phyloP scores from a whole-genome alignment of 2,797 vertebrate species.

The Masticophis lateralis region DNA sequence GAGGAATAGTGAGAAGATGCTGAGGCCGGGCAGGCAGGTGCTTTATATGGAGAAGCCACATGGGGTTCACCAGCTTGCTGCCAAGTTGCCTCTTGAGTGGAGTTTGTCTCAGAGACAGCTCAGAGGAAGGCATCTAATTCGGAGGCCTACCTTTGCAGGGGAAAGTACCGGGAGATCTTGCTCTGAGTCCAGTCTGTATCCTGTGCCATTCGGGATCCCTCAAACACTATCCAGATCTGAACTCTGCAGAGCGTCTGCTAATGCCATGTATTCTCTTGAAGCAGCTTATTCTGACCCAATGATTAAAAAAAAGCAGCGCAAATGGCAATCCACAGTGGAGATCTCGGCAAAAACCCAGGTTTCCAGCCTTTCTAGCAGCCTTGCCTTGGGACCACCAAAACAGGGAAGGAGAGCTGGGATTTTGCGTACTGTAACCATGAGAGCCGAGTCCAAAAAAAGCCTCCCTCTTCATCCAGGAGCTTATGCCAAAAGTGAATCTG shows the following conservation, averaged over 20 bases:
- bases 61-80: conserved; percentile 25
- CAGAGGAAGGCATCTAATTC: conserved; percentile 48
- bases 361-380: conserved; percentile 49
- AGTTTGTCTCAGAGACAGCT: conserved; percentile 57
- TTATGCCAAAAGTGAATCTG: conserved; percentile 74
- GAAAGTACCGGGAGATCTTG: conserved; percentile 75
- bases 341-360: conserved; percentile 67
- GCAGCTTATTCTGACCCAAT: conserved; percentile 53
- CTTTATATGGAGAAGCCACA: conserved; percentile 68
- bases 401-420: conserved; percentile 61
- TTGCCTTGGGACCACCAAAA: conserved; percentile 41
- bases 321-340: conserved; percentile 76
- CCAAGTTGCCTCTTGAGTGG: conserved; percentile 46
- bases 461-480: not conserved
- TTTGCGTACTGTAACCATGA: conserved; percentile 60
- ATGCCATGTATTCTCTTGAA: conserved; percentile 59
- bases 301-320: conserved; percentile 71
- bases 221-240: conserved; percentile 58
- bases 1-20: conserved; percentile 73
- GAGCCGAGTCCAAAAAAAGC: conserved; percentile 66
- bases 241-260: conserved; percentile 57
- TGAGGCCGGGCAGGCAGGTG: conserved; percentile 60
- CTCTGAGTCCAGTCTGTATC: conserved; percentile 82
- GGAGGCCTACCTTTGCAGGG: conserved; percentile 50
- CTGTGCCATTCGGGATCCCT: conserved; percentile 66